These are phyloP conservation scores for Cyclura pinguis DNA, from an alignment of 2,797 vertebrate species.

Conservation along the genomic window DNA sequence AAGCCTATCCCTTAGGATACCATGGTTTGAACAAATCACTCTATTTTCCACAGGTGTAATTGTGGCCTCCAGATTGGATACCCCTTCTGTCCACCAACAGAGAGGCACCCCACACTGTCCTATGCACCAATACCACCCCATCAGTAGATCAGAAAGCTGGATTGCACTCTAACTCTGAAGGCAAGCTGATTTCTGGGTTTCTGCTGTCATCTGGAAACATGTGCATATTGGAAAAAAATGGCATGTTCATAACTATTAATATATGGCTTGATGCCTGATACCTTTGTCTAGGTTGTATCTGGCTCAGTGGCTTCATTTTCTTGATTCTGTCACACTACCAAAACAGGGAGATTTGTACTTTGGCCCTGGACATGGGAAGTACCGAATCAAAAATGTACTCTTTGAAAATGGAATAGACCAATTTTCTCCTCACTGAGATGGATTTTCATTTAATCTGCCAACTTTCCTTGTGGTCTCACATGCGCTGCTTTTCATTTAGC, in stretches of 20 bases:
- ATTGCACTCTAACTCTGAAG: background rate
- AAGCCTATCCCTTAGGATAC: no score
- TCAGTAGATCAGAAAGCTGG: background rate
- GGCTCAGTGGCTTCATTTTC: background rate
- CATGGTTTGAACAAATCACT: no score
- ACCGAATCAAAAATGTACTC: background rate
- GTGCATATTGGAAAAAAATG: background rate
- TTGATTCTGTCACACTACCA: background rate
- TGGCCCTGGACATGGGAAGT: background rate
- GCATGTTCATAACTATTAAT: background rate
- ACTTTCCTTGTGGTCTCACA: slow-evolving; percentile 43
- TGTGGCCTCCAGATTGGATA: no score
- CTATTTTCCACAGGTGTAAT: no score
- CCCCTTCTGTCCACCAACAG: no score
- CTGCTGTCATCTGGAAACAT: no score
- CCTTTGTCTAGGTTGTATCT: background rate
- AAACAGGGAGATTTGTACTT: background rate
- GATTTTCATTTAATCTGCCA: slow-evolving; percentile 58
- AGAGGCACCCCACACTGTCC: no score
- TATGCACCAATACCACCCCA: no score
- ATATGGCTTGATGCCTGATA: background rate
- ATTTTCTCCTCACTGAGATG: slow-evolving; percentile 41
- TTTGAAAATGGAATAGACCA: slow-evolving; percentile 12
- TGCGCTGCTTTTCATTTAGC: background rate
- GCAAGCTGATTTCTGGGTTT: background rate